A percentile compares a stretch with the other conserved stretches of the same genome.
Evolutionary conservation across 2,888 invertebrate genomes (phyloP).

Genomic region (Pollenia griseotomentosa): DNA sequence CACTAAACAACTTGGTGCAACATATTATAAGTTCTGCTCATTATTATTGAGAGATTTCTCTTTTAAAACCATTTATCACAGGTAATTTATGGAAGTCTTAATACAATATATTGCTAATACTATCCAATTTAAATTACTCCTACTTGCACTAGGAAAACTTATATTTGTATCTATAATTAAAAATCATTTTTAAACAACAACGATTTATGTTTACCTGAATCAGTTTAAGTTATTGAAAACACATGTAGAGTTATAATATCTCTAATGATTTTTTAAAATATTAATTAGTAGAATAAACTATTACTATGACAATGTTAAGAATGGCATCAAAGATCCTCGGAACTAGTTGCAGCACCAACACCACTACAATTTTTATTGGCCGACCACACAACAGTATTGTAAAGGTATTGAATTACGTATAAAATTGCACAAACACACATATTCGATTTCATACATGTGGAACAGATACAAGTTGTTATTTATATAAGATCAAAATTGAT

Average conservation of each 20-base stretch:
- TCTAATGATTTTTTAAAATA: conserved; percentile 31
- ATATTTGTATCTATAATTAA: conserved; percentile 33
- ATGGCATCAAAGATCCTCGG: not conserved
- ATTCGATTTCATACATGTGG: not conserved
- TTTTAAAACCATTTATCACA: not conserved
- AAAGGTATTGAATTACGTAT: conserved; percentile 20
- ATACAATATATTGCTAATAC: not conserved
- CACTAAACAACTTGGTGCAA: not conserved
- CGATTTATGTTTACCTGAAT: conserved; percentile 21
- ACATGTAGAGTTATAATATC: conserved; percentile 27
- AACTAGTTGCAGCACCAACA: not conserved
- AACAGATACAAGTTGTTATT: conserved; percentile 25
- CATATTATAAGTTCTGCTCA: not conserved
- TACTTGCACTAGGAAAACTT: not conserved
- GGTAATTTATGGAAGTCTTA: not conserved
- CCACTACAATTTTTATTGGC: not conserved
- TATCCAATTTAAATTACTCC: not conserved
- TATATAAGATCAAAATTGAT: conserved; percentile 41
- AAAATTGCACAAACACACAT: not conserved
- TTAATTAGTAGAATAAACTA: conserved; percentile 49
- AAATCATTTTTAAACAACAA: conserved; percentile 28
- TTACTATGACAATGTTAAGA: conserved; percentile 40
- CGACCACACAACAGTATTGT: not conserved
- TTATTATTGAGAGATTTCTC: not conserved
- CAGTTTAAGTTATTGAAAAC: not conserved